phyloP scores from a whole-genome alignment of 2,888 invertebrate genomes.

The Subacronicta megacephala region DNA sequence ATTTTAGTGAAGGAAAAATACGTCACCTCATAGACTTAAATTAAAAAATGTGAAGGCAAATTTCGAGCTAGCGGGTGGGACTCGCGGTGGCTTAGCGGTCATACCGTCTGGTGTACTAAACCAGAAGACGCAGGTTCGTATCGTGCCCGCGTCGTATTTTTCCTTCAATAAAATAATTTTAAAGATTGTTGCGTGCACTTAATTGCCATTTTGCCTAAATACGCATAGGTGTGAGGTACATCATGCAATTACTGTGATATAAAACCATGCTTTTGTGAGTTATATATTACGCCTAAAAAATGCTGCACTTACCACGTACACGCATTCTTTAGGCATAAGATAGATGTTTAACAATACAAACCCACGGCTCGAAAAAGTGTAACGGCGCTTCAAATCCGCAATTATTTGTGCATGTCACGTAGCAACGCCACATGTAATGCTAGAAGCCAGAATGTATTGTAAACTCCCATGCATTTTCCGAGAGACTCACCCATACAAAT shows the following conservation, averaged over 20 bases:
- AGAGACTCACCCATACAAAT: slow-evolving; percentile 88
- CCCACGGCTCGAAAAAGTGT: not conserved
- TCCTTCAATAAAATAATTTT: too few relatives aligned
- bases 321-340: too few relatives aligned
- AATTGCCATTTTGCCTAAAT: not conserved
- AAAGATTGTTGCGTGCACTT: too few relatives aligned
- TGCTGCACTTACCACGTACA: too few relatives aligned
- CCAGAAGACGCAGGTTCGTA: too few relatives aligned
- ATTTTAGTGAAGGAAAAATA: too few relatives aligned
- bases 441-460: not conserved
- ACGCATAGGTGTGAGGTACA: not conserved
- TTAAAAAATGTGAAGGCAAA: too few relatives aligned
- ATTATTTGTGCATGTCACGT: not conserved
- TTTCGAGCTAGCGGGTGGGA: too few relatives aligned
- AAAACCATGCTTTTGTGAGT: not conserved
- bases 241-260: not conserved
- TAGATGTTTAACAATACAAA: not conserved
- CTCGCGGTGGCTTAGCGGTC: too few relatives aligned
- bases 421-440: not conserved
- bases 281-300: not conserved
- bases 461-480: slow-evolving; percentile 29
- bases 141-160: too few relatives aligned
- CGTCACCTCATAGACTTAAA: too few relatives aligned
- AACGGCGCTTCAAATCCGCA: slow-evolving; percentile 4
- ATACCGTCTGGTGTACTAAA: too few relatives aligned